phyloP scores from a whole-genome alignment of 2,797 vertebrate species.

The Scarus forsteni region DNA sequence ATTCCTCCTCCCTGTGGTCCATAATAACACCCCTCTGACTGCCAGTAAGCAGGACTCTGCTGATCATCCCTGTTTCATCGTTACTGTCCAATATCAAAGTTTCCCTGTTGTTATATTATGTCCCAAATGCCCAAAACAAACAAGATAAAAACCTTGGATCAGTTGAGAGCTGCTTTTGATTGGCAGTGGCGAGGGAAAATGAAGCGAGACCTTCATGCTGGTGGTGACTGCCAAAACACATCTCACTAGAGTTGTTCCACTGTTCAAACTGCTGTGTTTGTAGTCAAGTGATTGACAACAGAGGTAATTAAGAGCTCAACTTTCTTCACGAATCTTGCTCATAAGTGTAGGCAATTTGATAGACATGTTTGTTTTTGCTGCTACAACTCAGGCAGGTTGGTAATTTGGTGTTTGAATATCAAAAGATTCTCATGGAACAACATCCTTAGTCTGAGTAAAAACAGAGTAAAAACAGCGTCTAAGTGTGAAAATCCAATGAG shows the following conservation, averaged over 20 bases:
- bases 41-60: slow-evolving; percentile 16
- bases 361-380: not conserved
- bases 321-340: slow-evolving; percentile 6
- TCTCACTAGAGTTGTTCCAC: slow-evolving; percentile 14
- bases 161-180: slow-evolving; percentile 31
- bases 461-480: no score
- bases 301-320: slow-evolving; percentile 18
- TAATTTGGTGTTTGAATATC: no score
- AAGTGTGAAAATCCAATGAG: no score
- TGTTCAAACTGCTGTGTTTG: slow-evolving; percentile 32
- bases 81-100: slow-evolving; percentile 35
- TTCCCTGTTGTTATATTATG: slow-evolving; percentile 39
- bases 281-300: slow-evolving; percentile 17
- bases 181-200: slow-evolving; percentile 15
- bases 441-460: no score
- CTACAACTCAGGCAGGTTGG: no score
- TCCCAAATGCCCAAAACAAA: slow-evolving; percentile 37
- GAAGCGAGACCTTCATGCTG: slow-evolving; percentile 18
- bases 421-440: no score
- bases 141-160: slow-evolving; percentile 18
- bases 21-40: slow-evolving; percentile 34
- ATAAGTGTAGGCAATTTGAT: not conserved
- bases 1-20: slow-evolving; percentile 18
- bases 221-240: slow-evolving; percentile 29
- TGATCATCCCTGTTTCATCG: slow-evolving; percentile 32